Evolutionary conservation across 2,797 vertebrate species (phyloP).

Genomic region (Todus mexicanus): DNA sequence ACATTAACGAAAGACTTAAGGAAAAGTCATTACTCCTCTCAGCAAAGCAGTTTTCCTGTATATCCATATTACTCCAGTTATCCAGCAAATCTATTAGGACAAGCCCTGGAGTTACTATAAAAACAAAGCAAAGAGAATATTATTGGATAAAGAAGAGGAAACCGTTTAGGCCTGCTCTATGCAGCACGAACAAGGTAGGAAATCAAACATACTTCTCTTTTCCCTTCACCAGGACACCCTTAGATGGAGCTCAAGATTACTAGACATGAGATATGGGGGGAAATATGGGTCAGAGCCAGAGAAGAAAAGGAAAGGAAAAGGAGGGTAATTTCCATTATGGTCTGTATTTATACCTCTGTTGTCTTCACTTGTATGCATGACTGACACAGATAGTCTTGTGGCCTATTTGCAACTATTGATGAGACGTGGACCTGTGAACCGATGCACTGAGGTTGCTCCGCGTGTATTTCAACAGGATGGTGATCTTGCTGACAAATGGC

Average conservation of each 20-base stretch:
- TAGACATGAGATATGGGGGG: neutral
- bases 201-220: constrained; percentile 26
- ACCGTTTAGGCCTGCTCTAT: neutral
- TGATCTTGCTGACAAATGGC: neutral
- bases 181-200: constrained; percentile 3
- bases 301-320: neutral
- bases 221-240: constrained; percentile 3
- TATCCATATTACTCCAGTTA: neutral
- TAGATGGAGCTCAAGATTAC: constrained; percentile 14
- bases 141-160: neutral
- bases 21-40: neutral
- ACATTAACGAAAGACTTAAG: neutral
- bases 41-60: neutral
- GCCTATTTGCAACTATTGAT: neutral
- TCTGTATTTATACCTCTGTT: neutral
- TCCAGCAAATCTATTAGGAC: neutral
- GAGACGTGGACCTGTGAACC: accelerated
- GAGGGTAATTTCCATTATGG: neutral
- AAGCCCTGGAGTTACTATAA: neutral
- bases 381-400: neutral
- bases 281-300: neutral
- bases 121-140: neutral
- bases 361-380: neutral
- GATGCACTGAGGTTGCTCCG: neutral
- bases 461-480: neutral